A percentile compares a stretch with the other conserved stretches of the same genome.
Conservation (phyloP, 2,113 vertebrate genomes). For the Sorex fumeus region DNA sequence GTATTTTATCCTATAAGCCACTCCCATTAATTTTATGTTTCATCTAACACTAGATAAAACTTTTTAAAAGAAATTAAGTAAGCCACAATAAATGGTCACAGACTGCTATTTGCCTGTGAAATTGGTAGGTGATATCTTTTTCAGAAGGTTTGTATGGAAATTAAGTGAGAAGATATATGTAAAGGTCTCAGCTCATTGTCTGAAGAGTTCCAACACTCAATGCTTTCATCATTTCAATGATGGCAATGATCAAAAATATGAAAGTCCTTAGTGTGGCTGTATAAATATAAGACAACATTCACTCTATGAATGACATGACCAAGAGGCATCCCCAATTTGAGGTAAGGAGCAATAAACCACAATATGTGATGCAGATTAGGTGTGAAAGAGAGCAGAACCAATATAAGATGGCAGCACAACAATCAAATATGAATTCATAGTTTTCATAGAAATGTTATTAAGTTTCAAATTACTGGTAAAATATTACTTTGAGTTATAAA, state of each 20-base stretch:
- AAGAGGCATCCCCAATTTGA: background rate
- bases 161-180: background rate
- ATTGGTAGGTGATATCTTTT: background rate
- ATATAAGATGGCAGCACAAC: background rate
- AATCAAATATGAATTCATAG: conserved; percentile 23
- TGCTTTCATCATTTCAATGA: background rate
- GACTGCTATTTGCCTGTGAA: background rate
- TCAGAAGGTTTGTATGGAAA: background rate
- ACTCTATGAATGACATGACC: background rate
- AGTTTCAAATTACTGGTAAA: conserved; percentile 67
- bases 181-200: background rate
- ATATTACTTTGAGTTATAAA: conserved; percentile 76
- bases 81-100: background rate
- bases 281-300: background rate
- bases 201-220: background rate
- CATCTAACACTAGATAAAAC: conserved; percentile 10
- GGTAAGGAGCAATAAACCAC: background rate
- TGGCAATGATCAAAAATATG: background rate
- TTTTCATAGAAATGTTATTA: conserved; percentile 61
- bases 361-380: conserved; percentile 20
- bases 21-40: background rate
- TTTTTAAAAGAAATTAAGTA: conserved; percentile 39
- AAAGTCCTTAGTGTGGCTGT: background rate
- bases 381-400: conserved; percentile 54
- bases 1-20: conserved; percentile 14